phyloP scores from a whole-genome alignment of 1,140 invertebrate genomes.

The Zelostemma sp. region DNA sequence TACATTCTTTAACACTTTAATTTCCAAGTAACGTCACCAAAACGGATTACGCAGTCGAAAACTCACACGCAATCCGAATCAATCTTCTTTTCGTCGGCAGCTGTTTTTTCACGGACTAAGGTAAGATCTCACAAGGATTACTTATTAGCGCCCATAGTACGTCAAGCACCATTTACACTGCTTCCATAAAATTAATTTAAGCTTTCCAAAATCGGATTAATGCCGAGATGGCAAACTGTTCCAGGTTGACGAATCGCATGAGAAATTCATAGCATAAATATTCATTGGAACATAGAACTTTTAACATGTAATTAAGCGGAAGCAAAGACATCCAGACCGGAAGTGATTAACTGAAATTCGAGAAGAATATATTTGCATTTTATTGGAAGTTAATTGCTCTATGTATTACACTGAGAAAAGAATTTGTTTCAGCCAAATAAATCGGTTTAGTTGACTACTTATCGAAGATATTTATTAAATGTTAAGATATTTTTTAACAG shows the following conservation, averaged over 20 bases:
- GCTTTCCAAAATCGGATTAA: constrained; percentile 51
- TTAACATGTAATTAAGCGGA: neutral
- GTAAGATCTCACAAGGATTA: constrained; percentile 40
- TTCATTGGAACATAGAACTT: constrained; percentile 18
- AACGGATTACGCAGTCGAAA: constrained; percentile 19
- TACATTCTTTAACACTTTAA: constrained; percentile 15
- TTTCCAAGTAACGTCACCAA: constrained; percentile 22
- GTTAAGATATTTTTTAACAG: too few species aligned
- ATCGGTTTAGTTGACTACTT: too few species aligned
- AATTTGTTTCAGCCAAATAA: too few species aligned
- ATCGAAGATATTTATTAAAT: too few species aligned
- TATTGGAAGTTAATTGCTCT: too few species aligned
- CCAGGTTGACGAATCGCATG: constrained; percentile 37
- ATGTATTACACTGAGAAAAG: too few species aligned
- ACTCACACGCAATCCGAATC: constrained; percentile 1
- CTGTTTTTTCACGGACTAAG: constrained; percentile 22
- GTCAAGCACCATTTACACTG: constrained; percentile 10
- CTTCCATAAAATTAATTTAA: constrained; percentile 37
- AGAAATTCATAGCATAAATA: constrained; percentile 24
- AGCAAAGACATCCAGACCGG: constrained; percentile 23
- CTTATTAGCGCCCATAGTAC: constrained; percentile 42
- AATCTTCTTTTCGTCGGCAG: constrained; percentile 17
- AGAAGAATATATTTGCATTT: too few species aligned
- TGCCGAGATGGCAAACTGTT: constrained; percentile 8
- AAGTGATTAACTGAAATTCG: constrained; percentile 33